Evolutionary conservation across 2,113 vertebrate genomes (phyloP).

Genomic region (Melanerpes formicivorus): DNA sequence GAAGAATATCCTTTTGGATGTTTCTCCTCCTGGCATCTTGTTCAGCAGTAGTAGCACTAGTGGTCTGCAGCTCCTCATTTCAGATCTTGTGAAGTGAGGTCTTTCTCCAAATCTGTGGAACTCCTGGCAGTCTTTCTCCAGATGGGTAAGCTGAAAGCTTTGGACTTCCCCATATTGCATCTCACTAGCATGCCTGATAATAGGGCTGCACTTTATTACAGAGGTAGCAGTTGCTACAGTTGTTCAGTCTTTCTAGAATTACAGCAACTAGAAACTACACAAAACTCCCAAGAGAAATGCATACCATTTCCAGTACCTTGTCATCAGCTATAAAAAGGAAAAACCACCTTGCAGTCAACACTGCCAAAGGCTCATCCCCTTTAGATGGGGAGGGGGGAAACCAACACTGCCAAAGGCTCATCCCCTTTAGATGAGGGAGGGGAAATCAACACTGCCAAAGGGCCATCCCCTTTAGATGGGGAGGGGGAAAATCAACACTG

Average conservation of each 20-base stretch:
- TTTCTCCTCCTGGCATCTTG: too few relatives aligned
- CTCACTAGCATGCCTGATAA: background rate
- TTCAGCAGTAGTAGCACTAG: too few relatives aligned
- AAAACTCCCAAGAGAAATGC: background rate
- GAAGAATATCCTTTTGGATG: too few relatives aligned
- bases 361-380: background rate
- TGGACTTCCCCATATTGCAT: background rate
- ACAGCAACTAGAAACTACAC: background rate
- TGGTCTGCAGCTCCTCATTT: background rate
- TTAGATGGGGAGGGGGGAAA: too few relatives aligned
- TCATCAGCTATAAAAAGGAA: background rate
- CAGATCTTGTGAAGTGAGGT: background rate
- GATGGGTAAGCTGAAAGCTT: background rate
- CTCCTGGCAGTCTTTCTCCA: background rate
- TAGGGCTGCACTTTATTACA: background rate
- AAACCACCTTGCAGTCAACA: background rate
- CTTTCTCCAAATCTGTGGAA: background rate
- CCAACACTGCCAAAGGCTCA: too few relatives aligned
- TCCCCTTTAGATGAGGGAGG: too few relatives aligned
- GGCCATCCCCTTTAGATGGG: too few relatives aligned
- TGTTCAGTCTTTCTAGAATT: background rate
- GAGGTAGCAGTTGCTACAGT: background rate
- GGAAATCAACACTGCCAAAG: too few relatives aligned
- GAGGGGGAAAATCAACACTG: too few relatives aligned
- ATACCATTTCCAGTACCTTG: background rate